Base-by-base conservation (phyloP, 2,113 vertebrate genomes). In the Sorex araneus region DNA sequence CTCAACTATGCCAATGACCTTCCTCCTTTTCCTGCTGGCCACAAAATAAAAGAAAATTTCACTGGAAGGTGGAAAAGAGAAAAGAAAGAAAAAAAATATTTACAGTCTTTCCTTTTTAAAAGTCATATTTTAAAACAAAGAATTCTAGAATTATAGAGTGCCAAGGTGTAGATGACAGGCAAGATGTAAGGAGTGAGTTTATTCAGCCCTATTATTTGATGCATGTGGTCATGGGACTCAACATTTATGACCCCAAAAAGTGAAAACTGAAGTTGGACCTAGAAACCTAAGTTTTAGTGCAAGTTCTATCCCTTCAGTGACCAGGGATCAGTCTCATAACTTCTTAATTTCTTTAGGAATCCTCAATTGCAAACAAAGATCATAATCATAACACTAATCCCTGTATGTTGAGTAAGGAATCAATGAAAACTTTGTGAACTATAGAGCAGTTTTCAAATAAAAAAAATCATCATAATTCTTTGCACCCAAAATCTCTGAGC, bases 361-460 rank as follows among this genome's bases (percentile, higher is more conserved):
- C 32, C 43, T 73, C 76, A 78, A 32, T 11, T 71, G 8, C 43
- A 30, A 69, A 89, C 76, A 32, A 19, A 21, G 11, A 30, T 27
- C 67, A 12, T 34, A 81, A 30, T 27, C 67, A 12, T 34, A 81
- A 67, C 36, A n/a, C 28, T 80, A 43, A 27, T 19, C 85, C 70
- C 60, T 8, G 0, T 10, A 23, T n/a, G 40, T 43, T 7, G 45
- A 82, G 8, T 10, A n/a, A 80, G 45, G 28, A 47, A 28, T 30
- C 75, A 73, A 19, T 40, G 40, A 80, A 40, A 92, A 43, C 19
- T 75, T n/a, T 74, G 45, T 75, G 34, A 85, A 18, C 32, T 34
- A 16, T 50, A 77, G 73, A 82, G 50, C 25, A 64, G 13, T 77
- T 84, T 34, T 87, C 73, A 84, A 66, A 60, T n/a, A 73, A 91